A percentile compares a stretch with the other conserved stretches of the same genome.
These are phyloP conservation scores for Rhamphomyia laevipes DNA, from an alignment of 2,888 invertebrate genomes.

Conservation along the genomic window DNA sequence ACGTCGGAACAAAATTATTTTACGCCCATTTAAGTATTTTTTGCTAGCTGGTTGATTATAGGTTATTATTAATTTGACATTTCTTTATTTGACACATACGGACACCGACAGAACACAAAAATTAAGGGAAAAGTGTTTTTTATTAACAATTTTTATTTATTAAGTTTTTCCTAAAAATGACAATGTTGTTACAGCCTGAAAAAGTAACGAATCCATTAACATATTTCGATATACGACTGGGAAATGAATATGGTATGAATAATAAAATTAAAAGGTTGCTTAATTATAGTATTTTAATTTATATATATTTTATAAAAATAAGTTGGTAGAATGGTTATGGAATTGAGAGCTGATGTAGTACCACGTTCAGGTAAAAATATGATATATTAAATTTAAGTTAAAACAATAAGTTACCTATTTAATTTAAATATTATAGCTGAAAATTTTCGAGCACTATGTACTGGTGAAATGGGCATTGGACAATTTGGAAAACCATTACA, in stretches of 20 bases:
- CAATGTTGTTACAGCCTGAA: constrained; percentile 18
- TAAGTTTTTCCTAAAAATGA: constrained; percentile 7
- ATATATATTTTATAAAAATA: not conserved
- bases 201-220: constrained; percentile 48
- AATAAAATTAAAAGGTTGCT: constrained; percentile 2
- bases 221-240: constrained; percentile 58
- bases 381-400: no score
- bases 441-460: constrained; percentile 85
- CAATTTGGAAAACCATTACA: constrained; percentile 58
- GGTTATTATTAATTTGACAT: no score
- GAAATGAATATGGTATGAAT: constrained; percentile 50
- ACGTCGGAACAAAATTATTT: no score
- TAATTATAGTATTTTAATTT: constrained; percentile 23
- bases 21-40: no score
- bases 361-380: constrained; percentile 39
- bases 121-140: no score
- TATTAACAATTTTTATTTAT: no score
- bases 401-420: no score
- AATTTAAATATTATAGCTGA: constrained; percentile 55
- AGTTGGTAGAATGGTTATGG: constrained; percentile 77
- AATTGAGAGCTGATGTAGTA: constrained; percentile 70
- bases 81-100: no score
- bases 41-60: no score
- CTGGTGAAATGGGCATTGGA: constrained; percentile 76
- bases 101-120: no score